Percentiles rank a stretch among this genome's conserved stretches.
These are phyloP conservation scores for Himalopsyche phryganea DNA, from an alignment of 1,140 invertebrate species.

Conservation along the genomic window DNA sequence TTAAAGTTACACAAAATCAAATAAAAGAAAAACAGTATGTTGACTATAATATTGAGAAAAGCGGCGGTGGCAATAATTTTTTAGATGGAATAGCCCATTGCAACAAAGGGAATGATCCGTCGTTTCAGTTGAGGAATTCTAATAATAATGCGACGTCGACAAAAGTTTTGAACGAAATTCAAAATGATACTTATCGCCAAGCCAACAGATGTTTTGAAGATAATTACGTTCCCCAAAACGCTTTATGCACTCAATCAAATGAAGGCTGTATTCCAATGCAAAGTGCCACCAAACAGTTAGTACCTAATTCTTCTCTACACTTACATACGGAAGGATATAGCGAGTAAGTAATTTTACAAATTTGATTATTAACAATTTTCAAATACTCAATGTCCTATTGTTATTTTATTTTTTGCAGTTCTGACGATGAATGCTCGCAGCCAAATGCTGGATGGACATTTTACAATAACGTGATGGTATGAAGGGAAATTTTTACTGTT, in stretches of 20 bases:
- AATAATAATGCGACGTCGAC: background rate
- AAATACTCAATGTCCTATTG: constrained; percentile 7
- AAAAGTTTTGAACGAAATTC: too few species aligned
- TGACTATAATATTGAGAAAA: background rate
- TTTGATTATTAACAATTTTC: constrained; percentile 8
- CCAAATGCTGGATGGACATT: constrained; percentile 64
- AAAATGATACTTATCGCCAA: background rate
- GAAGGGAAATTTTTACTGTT: constrained; percentile 14
- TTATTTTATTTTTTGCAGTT: constrained; percentile 41
- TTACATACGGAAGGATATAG: background rate
- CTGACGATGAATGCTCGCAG: constrained; percentile 45
- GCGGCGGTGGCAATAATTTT: constrained; percentile 8
- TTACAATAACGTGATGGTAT: constrained; percentile 64
- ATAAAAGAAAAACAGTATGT: too few species aligned
- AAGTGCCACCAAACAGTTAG: too few species aligned
- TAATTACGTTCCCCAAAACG: background rate
- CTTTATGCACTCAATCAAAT: background rate
- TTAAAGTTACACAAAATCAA: background rate
- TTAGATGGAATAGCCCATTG: constrained; percentile 11
- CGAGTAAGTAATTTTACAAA: background rate
- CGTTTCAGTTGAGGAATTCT: background rate
- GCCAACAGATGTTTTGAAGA: background rate
- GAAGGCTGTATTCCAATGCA: background rate
- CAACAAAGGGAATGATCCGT: background rate
- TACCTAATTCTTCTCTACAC: too few species aligned